phyloP scores from a whole-genome alignment of 2,113 vertebrate genomes.

The Gavia stellata region DNA sequence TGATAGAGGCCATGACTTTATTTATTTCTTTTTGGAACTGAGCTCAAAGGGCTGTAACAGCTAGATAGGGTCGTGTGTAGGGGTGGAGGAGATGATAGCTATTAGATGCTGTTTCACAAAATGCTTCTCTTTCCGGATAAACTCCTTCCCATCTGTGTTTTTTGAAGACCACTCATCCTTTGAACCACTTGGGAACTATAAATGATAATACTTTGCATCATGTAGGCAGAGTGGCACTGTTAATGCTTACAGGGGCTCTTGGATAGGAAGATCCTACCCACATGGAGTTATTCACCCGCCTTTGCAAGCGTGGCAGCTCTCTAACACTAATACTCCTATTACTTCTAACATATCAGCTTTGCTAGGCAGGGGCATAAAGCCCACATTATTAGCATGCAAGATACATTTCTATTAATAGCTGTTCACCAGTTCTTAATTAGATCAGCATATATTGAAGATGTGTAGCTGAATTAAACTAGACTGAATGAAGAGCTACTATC shows the following conservation, averaged over 20 bases:
- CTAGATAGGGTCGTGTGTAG: rapidly evolving
- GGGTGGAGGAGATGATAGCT: not conserved
- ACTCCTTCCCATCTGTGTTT: not conserved
- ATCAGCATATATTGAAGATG: not conserved
- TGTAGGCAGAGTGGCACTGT: not conserved
- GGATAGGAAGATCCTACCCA: not conserved
- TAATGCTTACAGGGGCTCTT: not conserved
- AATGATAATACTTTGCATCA: not conserved
- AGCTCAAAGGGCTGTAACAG: not conserved
- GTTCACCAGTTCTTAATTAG: not conserved
- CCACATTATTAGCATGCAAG: not conserved
- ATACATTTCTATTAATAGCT: not conserved
- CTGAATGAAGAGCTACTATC: not conserved
- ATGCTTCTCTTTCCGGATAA: not conserved
- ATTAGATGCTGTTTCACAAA: not conserved
- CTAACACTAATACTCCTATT: not conserved
- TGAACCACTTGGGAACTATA: not conserved
- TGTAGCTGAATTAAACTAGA: not conserved
- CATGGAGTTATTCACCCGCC: not conserved
- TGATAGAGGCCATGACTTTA: not conserved
- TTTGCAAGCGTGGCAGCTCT: not conserved
- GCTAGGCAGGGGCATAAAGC: not conserved
- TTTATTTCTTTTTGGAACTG: not conserved
- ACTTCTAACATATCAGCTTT: not conserved
- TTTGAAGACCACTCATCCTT: not conserved